These are phyloP conservation scores for Heptranchias perlo DNA, from an alignment of 2,113 vertebrate species.

Conservation along the genomic window DNA sequence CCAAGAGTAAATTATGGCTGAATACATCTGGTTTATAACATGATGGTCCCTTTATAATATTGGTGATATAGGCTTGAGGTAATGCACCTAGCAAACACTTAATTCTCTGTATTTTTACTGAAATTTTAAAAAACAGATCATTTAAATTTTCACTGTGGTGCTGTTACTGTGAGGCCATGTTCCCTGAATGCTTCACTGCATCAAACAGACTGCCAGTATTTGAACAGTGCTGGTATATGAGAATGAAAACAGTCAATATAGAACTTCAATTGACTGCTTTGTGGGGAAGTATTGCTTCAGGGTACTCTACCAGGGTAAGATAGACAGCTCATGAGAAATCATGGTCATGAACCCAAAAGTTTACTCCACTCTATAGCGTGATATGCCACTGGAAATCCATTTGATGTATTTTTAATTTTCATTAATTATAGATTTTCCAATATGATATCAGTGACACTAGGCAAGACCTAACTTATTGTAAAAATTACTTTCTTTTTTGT, in stretches of 20 bases:
- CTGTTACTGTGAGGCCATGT: not conserved
- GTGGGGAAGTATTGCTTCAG: not conserved
- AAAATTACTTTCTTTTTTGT: not conserved
- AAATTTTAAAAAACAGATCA: not conserved
- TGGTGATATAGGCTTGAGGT: not conserved
- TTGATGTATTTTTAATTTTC: not conserved
- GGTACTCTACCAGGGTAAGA: not conserved
- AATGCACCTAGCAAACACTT: not conserved
- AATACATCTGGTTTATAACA: not conserved
- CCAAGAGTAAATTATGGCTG: not conserved
- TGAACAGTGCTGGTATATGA: conserved; percentile 6
- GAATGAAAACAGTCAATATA: not conserved
- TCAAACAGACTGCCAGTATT: not conserved
- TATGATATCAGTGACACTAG: not conserved
- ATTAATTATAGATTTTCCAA: not conserved
- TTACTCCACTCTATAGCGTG: not conserved
- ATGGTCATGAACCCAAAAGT: not conserved
- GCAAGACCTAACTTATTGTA: not conserved
- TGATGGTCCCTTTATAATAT: no score
- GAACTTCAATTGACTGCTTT: not conserved
- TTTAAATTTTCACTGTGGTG: not conserved
- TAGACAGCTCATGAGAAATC: not conserved
- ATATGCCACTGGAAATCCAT: not conserved
- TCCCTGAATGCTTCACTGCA: not conserved
- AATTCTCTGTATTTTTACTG: not conserved